Evolutionary conservation across 1,140 invertebrate species (phyloP), one percentile per base, ranked within the genome.

Genomic region (Spodoptera frugiperda): DNA sequence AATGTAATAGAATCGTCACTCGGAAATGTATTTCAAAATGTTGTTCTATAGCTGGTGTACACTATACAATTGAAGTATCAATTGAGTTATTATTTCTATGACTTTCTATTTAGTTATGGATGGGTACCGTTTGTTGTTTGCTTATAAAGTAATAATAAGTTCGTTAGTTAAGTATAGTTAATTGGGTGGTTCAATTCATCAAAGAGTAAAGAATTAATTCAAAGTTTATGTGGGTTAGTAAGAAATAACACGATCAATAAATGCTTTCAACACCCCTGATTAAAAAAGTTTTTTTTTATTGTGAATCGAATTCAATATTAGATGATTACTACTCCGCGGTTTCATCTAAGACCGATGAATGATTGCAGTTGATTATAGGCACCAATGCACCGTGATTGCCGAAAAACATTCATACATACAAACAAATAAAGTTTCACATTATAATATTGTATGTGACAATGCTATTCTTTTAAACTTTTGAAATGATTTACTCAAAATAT

Each of bases 1-100:
- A 65, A 75, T 70, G 49, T 55, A 57, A 72, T 65, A 44, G 25
- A 63, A 51, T 48, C 48, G 71, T 59, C 39, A 61, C 54, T 57
- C 25, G 49, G 67, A 10, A 57, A 55, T 12, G 48, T 51, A 55
- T 73, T 55, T 48, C 39, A 61, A 73, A 59, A 73, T 61, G 17
- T 55, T 25, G 51, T 46, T 70, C 2, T 21, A 44, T 21, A 6
- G 14, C 33, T 14, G 15, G 25, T 17, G 17, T 12, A n/a, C 8
- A 14, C 30, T 51, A 51, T 51, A 61, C n/a, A 44, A 15, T 17
- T n/a, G n/a, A 63, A 9, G 5, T 11, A 33, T 63, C 59, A 63
- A 63, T 63, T 63, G 30, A 61, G 2, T 39, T 59, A 39, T 25
- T 59, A 59, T 59, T 59, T 59, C n/a, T 19, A 53, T 51, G 21